Evolutionary conservation across 2,888 invertebrate species (phyloP), one percentile per base, ranked within the genome.

Genomic region (Parnassius glacialis): DNA sequence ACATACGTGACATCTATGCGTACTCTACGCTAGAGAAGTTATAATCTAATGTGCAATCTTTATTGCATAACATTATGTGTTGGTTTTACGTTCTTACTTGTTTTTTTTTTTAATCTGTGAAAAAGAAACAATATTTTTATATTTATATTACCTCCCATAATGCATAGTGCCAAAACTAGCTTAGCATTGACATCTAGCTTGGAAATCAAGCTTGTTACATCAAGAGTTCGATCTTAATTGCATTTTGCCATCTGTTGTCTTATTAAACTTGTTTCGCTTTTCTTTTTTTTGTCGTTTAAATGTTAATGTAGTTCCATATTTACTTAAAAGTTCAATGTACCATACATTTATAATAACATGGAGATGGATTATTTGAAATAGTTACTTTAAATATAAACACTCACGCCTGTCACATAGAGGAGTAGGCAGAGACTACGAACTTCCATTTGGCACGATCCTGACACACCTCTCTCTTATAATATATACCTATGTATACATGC

Each of bases 1-100:
- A 67, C 65, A 65, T 57, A 68, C 67, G 67, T 67, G 65, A 63
- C 64, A 48, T 52, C 42, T 54, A 42, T 51, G 42, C 34, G 56
- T 59, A 42, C 60, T 51, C 56, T 77, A 70, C 57, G 56, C 55
- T 51, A 54, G 52, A 47, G 41, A 51, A 68, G 48, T 52, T 42
- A 42, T 51, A 50, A 50, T 66, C 65, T 60, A 66, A 66, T 70
- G 59, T 64, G 67, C 55, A 11, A 61, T 53, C 52, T 57, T 53
- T 54, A 64, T 25, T 53, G 43, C 20, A 20, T n/a, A 13, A n/a
- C 12, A 25, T 10, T 13, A 48, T 52, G 12, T 51, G 16, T 52
- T 48, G 20, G 12, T 20, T 54, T 54, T 20, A 48, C 7, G 13
- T 13, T 48, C 13, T 48, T 16, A 13, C 11, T 45, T 12, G 45